Base-by-base conservation (phyloP, 1,140 invertebrate genomes). In the Leptestheria dahalacensis region DNA sequence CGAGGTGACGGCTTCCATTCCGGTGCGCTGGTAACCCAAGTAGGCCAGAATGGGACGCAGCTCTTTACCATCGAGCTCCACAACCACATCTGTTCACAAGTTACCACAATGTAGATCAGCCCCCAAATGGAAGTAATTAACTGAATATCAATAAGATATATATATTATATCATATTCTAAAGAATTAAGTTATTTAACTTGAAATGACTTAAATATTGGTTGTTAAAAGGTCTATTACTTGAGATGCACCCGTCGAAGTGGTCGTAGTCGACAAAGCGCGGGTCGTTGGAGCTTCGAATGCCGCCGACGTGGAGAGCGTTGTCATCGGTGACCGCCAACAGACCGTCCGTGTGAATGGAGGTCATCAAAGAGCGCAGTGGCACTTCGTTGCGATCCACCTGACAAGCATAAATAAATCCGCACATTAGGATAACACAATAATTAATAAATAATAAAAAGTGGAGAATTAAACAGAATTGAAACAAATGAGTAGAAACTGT, bases 201-300 rank as follows among this genome's bases (percentile, higher is more conserved):
- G n/a, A n/a, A n/a, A n/a, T n/a, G n/a, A n/a, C n/a, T n/a, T n/a
- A n/a, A n/a, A n/a, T n/a, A n/a, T n/a, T n/a, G n/a, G n/a, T n/a
- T n/a, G n/a, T n/a, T n/a, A n/a, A n/a, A n/a, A n/a, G n/a, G n/a
- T n/a, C n/a, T 79, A 80, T 79, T 74, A 92, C 88, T 92, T 63
- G 88, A 91, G 54, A 92, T 73, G 68, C 89, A 93, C 28, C 89
- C 88, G 64, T 84, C 88, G 70, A 90, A 92, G 64, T 84, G 85
- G 64, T 84, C 87, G 65, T 88, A 91, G 47, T 83, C 82, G 52
- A 77, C 79, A 67, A 89, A 83, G 63, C 85, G 75, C 20, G 81
- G 80, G 72, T 89, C 85, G 6, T 80, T 85, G 0, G 86, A 88
- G 65, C 87, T 24, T 50, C 50, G 88, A 15, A 88, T 76, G 47